phyloP scores from a whole-genome alignment of 2,113 vertebrate genomes.

The Sus scrofa region T2T-Sscrofa CM000819.6:128386001-128386500 shows the following conservation, averaged over 20 bases:
- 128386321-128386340: neutral
- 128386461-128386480: neutral
- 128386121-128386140: neutral
- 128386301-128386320: neutral
- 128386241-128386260: neutral
- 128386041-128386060: neutral
- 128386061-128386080: neutral
- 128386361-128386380: no score
- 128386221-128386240: neutral
- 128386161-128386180: neutral
- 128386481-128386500: neutral
- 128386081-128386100: neutral
- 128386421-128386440: neutral
- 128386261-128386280: neutral
- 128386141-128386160: neutral
- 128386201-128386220: neutral
- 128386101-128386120: no score
- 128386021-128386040: neutral
- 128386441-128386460: neutral
- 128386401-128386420: accelerated
- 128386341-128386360: neutral
- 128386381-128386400: neutral
- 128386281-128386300: neutral
- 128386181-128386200: neutral
- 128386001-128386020: neutral